phyloP scores from a whole-genome alignment of 2,113 vertebrate species.

The Campylorhamphus procurvoides region DNA sequence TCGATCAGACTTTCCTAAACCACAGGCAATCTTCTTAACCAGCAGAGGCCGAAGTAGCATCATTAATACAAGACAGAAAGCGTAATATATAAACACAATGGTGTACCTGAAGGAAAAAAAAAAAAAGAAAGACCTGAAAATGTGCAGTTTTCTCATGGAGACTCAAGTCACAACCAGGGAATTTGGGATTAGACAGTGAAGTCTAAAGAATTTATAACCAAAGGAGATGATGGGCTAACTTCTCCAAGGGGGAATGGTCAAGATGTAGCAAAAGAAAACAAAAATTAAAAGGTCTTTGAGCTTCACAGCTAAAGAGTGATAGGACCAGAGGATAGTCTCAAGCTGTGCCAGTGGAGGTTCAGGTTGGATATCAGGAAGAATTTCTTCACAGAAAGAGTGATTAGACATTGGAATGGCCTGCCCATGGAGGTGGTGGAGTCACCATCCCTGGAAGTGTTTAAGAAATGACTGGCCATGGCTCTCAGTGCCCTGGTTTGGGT shows the following conservation, averaged over 20 bases:
- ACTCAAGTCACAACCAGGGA: not conserved
- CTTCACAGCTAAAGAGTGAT: not conserved
- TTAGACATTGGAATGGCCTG: not conserved
- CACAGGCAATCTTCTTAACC: constrained; percentile 96
- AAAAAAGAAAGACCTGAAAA: not conserved
- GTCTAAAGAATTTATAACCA: not conserved
- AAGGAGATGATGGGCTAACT: fast-evolving
- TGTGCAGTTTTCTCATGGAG: not conserved
- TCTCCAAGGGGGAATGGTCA: not conserved
- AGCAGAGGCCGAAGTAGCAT: constrained; percentile 95
- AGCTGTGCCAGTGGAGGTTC: not conserved
- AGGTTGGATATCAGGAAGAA: not conserved
- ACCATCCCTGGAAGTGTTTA: not conserved
- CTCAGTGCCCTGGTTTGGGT: not conserved
- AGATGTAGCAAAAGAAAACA: not conserved
- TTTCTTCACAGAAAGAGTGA: not conserved
- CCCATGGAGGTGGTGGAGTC: not conserved
- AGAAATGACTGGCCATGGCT: not conserved
- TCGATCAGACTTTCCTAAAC: constrained; percentile 92
- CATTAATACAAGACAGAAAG: constrained; percentile 94
- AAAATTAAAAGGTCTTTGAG: not conserved
- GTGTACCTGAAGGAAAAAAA: constrained; percentile 84
- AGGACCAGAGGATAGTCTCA: not conserved
- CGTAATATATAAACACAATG: constrained; percentile 96
- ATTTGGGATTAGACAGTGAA: not conserved